Percentiles rank a stretch among this genome's conserved stretches.
Conservation (phyloP, 2,797 vertebrate genomes). For the Sebastes matsubarae region DNA sequence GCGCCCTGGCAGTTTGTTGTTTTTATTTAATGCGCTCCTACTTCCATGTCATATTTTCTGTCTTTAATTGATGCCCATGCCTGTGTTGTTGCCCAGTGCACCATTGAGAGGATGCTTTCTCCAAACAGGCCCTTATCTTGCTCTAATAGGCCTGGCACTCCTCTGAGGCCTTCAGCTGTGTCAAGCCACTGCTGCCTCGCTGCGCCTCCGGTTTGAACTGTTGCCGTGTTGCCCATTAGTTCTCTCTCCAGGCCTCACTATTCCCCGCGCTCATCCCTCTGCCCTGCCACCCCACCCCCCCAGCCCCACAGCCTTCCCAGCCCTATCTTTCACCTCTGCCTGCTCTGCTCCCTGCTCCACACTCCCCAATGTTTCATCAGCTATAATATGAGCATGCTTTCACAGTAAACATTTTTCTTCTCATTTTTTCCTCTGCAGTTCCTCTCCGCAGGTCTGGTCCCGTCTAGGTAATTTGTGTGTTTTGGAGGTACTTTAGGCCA, state of each 20-base stretch:
- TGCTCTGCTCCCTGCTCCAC: constrained; percentile 37
- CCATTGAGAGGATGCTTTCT: constrained; percentile 81
- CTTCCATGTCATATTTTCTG: constrained; percentile 84
- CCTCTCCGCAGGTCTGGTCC: constrained; percentile 41
- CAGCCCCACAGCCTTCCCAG: constrained; percentile 56
- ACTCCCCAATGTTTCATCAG: constrained; percentile 68
- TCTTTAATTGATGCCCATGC: constrained; percentile 84
- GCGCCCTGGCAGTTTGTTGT: constrained; percentile 77
- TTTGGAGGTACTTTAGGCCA: constrained; percentile 49
- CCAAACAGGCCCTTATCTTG: constrained; percentile 87
- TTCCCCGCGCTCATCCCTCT: constrained; percentile 73
- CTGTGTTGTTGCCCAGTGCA: constrained; percentile 78
- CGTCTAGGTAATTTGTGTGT: constrained; percentile 62
- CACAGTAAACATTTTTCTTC: constrained; percentile 77
- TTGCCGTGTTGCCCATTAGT: constrained; percentile 83
- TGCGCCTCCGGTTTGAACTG: constrained; percentile 79
- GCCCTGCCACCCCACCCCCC: constrained; percentile 59
- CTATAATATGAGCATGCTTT: constrained; percentile 71
- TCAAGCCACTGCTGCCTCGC: constrained; percentile 83
- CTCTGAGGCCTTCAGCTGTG: constrained; percentile 86
- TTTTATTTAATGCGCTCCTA: constrained; percentile 83
- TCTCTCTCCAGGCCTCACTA: constrained; percentile 77
- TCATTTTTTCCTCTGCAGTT: constrained; percentile 56
- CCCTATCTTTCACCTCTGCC: constrained; percentile 71
- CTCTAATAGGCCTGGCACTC: constrained; percentile 85